Conservation (phyloP, 2,113 vertebrate genomes). For the Buteo buteo region DNA sequence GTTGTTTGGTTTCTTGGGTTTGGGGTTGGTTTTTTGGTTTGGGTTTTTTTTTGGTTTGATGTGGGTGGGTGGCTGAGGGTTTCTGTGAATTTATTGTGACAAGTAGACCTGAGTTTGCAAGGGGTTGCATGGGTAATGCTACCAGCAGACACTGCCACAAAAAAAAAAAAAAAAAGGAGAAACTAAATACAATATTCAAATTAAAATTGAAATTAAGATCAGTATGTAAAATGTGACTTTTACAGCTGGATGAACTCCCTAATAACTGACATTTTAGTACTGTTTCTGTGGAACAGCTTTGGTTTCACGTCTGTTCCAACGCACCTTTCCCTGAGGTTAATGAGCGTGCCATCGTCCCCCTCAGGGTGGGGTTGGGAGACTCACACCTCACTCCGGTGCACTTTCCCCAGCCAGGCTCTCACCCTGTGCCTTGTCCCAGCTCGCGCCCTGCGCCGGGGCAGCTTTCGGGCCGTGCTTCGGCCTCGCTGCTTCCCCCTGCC, state of each 20-base stretch:
- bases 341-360: neutral
- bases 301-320: neutral
- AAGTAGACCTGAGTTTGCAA: neutral
- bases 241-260: neutral
- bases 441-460: neutral
- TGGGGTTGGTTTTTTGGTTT: neutral
- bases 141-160: neutral
- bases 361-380: neutral
- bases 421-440: accelerated
- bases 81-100: neutral
- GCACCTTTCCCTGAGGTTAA: neutral
- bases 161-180: neutral
- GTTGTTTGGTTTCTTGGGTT: neutral
- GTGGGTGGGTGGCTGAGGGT: neutral
- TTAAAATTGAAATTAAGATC: neutral
- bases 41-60: neutral
- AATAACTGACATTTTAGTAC: neutral
- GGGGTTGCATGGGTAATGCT: neutral
- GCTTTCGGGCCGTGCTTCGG: accelerated
- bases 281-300: neutral
- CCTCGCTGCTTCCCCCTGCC: neutral
- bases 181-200: neutral
- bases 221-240: neutral
- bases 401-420: neutral
- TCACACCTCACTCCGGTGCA: accelerated